phyloP scores from a whole-genome alignment of 1,140 invertebrate species.

The Atta colombica region DNA sequence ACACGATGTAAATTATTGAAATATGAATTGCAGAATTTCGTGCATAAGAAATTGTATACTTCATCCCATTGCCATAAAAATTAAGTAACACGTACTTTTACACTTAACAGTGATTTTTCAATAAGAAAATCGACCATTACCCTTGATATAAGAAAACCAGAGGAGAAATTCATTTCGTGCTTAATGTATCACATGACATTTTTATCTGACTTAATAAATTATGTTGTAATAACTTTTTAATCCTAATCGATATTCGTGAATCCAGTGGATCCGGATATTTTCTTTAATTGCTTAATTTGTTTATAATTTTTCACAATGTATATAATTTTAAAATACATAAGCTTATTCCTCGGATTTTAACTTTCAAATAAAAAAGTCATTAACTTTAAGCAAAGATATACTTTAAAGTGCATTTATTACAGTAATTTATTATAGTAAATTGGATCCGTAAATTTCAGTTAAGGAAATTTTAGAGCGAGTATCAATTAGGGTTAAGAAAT shows the following conservation, averaged over 20 bases:
- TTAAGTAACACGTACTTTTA: constrained; percentile 53
- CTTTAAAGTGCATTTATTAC: no score
- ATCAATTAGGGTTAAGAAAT: neutral
- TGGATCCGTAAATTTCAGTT: no score
- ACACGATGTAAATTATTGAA: constrained; percentile 49
- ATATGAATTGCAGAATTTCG: constrained; percentile 51
- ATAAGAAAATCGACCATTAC: constrained; percentile 61
- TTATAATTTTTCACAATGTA: no score
- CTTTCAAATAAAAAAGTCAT: no score
- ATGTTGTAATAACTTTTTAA: neutral
- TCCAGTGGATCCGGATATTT: no score
- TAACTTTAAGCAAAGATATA: no score
- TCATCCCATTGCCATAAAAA: constrained; percentile 50
- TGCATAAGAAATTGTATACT: constrained; percentile 58
- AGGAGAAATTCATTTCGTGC: constrained; percentile 74
- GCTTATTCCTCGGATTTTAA: no score
- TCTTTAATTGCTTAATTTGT: no score
- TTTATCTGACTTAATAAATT: constrained; percentile 28
- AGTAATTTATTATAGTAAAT: no score
- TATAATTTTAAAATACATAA: no score
- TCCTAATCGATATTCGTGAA: no score
- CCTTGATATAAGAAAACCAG: constrained; percentile 74
- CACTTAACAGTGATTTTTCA: constrained; percentile 49
- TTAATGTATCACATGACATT: neutral
- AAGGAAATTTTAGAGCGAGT: no score